Conservation (phyloP, 2,797 vertebrate species). For the Anas capensis region DNA sequence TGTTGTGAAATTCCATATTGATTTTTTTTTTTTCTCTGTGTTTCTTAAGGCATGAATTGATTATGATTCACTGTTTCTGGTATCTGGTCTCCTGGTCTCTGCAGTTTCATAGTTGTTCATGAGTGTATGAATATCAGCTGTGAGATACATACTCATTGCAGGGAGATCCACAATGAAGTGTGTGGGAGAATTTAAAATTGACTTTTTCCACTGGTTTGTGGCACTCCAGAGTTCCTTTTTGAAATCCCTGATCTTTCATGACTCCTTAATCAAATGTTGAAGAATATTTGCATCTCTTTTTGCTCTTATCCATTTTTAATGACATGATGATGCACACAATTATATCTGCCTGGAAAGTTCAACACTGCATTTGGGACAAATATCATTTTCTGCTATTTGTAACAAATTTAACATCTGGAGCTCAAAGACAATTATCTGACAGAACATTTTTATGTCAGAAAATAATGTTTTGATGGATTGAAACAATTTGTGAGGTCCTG, state of each 20-base stretch:
- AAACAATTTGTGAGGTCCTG: not conserved
- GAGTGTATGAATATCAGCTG: not conserved
- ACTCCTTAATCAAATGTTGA: not conserved
- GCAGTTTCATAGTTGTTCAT: not conserved
- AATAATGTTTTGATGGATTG: not conserved
- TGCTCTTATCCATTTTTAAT: slow-evolving; percentile 1
- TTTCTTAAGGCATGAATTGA: not conserved
- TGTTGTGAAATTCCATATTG: not conserved
- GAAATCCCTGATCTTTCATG: not conserved
- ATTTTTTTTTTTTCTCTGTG: not conserved
- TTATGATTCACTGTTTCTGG: not conserved
- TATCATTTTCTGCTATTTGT: not conserved
- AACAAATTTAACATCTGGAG: not conserved
- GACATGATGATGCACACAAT: not conserved
- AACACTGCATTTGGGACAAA: not conserved
- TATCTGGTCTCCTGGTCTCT: not conserved
- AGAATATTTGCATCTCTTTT: not conserved
- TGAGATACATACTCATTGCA: not conserved
- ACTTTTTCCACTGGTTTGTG: not conserved
- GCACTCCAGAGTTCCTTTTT: not conserved
- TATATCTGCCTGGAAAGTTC: not conserved
- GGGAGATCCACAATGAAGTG: not conserved
- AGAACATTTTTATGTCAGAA: not conserved
- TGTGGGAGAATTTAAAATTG: not conserved
- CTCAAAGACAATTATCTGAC: not conserved